phyloP scores from a whole-genome alignment of 2,888 invertebrate genomes.

The Eurois occulta region DNA sequence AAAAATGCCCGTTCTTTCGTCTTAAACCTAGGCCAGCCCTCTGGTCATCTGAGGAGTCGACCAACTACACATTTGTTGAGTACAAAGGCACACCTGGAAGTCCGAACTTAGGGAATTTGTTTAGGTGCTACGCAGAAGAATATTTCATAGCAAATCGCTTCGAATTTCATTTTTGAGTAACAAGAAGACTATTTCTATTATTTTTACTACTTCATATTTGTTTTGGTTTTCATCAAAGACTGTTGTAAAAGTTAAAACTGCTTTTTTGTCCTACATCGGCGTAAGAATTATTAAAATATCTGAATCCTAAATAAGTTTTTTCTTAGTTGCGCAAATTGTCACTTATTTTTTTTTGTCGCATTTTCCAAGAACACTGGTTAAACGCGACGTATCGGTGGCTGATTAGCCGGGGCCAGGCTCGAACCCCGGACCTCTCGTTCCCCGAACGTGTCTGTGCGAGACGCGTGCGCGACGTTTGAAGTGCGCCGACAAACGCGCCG shows the following conservation, averaged over 20 bases:
- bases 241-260: no score
- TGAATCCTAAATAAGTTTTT: neutral
- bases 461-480: slow-evolving; percentile 84
- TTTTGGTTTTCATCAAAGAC: neutral
- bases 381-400: slow-evolving; percentile 80
- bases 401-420: slow-evolving; percentile 82
- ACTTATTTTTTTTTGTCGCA: slow-evolving; percentile 37
- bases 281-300: neutral
- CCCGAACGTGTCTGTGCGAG: slow-evolving; percentile 78
- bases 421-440: slow-evolving; percentile 85
- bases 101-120: neutral
- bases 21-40: neutral
- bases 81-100: neutral
- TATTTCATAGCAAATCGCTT: neutral
- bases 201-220: neutral
- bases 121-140: neutral
- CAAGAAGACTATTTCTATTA: neutral
- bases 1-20: neutral
- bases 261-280: neutral
- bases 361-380: slow-evolving; percentile 76
- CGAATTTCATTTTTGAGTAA: neutral
- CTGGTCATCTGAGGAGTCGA: neutral
- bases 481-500: slow-evolving; percentile 87
- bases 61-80: neutral
- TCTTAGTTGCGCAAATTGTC: slow-evolving; percentile 43